These are phyloP conservation scores for Poecilia latipinna DNA, from an alignment of 2,113 vertebrate species.

Conservation along the genomic window DNA sequence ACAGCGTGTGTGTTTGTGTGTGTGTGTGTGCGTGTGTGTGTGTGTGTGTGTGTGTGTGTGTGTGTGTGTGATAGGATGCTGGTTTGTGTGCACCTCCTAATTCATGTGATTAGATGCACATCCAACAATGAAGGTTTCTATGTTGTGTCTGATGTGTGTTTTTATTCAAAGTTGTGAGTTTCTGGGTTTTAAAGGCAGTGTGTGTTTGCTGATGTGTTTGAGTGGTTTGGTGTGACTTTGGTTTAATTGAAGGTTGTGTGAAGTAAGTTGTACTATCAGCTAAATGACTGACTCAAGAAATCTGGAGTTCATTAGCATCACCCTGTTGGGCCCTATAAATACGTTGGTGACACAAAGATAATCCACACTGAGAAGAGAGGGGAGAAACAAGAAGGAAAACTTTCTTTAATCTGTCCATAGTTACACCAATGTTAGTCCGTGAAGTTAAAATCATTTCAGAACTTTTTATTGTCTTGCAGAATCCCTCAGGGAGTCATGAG, in stretches of 20 bases:
- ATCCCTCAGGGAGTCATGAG: too few species aligned
- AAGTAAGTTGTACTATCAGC: conserved; percentile 53
- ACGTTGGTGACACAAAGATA: conserved; percentile 31
- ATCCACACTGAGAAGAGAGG: background rate
- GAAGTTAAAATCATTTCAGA: too few species aligned
- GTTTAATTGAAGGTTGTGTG: conserved; percentile 55
- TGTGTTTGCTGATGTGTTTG: background rate
- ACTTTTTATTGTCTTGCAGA: too few species aligned
- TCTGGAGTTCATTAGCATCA: conserved; percentile 47
- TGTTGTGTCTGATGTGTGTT: conserved; percentile 3
- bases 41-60: background rate
- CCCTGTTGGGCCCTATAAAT: conserved; percentile 42
- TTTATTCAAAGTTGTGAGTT: background rate
- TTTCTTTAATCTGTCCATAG: too few species aligned
- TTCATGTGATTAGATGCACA: conserved; percentile 16
- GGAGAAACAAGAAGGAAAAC: background rate
- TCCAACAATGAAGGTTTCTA: background rate
- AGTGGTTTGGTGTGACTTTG: conserved; percentile 17
- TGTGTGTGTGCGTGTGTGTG: background rate
- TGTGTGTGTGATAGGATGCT: background rate
- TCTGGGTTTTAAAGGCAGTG: background rate
- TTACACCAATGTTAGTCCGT: too few species aligned
- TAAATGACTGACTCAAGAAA: conserved; percentile 50
- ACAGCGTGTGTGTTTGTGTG: background rate
- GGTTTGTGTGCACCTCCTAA: conserved; percentile 9